Conservation (phyloP, 2,113 vertebrate genomes). For the Periophthalmus modestus region DNA sequence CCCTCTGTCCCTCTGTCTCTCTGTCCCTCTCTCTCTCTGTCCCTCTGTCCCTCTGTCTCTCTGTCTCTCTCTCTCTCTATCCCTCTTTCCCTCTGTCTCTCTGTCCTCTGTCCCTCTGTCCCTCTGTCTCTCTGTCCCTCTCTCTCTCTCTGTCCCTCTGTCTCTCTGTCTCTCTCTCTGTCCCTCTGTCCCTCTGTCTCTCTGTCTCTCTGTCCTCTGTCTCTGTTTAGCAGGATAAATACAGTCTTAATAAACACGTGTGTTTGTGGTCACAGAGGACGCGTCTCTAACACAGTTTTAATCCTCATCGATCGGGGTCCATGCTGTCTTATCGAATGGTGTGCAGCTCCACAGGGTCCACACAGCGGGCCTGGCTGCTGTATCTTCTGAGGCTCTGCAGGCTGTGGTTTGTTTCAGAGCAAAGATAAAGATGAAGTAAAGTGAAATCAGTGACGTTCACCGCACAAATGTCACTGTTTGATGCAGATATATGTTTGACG, state of each 20-base stretch:
- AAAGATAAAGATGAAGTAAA: constrained; percentile 19
- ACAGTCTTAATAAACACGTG: constrained; percentile 16
- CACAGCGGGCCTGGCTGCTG: constrained; percentile 44
- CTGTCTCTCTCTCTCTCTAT: too few relatives aligned
- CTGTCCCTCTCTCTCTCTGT: too few relatives aligned
- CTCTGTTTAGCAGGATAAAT: constrained; percentile 16
- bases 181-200: background rate
- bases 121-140: too few relatives aligned
- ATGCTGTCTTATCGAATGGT: constrained; percentile 64
- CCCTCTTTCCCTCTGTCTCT: too few relatives aligned
- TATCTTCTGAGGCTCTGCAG: constrained; percentile 44
- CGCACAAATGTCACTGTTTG: constrained; percentile 6
- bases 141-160: too few relatives aligned
- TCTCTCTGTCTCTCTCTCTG: too few relatives aligned
- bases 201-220: background rate
- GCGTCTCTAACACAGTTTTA: constrained; percentile 62
- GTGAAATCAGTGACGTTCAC: constrained; percentile 9
- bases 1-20: too few relatives aligned
- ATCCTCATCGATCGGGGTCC: constrained; percentile 72
- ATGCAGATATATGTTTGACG: background rate
- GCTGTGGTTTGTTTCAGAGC: constrained; percentile 45
- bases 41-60: too few relatives aligned
- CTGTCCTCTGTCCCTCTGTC: too few relatives aligned
- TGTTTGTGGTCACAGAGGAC: constrained; percentile 24
- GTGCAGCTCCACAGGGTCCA: constrained; percentile 42